Evolutionary conservation across 2,888 invertebrate species (phyloP).

Genomic region (Actias luna): DNA sequence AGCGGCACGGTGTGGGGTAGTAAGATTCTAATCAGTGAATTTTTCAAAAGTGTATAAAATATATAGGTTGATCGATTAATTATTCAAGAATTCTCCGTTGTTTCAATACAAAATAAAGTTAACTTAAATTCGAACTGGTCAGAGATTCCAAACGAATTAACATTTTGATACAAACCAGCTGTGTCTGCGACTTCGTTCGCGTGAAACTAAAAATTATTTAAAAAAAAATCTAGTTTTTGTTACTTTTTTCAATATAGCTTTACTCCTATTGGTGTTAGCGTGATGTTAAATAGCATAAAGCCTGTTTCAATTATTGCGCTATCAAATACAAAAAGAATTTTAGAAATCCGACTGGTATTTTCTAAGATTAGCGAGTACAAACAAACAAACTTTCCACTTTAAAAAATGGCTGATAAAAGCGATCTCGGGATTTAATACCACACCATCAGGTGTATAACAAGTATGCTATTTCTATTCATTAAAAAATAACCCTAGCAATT

Average conservation of each 20-base stretch:
- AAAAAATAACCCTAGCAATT: neutral
- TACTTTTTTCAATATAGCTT: too few species aligned
- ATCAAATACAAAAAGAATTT: too few species aligned
- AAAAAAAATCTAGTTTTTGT: too few species aligned
- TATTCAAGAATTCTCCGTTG: neutral
- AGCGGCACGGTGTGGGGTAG: conserved; percentile 16
- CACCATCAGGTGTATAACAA: conserved; percentile 3
- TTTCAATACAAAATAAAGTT: neutral
- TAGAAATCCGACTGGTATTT: too few species aligned
- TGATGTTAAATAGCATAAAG: too few species aligned
- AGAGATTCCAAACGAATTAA: neutral
- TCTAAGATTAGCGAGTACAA: too few species aligned
- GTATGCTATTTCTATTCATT: conserved; percentile 12
- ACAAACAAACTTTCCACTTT: neutral
- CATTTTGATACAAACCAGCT: neutral
- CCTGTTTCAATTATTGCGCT: too few species aligned
- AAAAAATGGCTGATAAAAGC: neutral
- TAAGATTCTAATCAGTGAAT: conserved; percentile 27
- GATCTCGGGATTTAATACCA: neutral
- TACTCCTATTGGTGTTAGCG: too few species aligned
- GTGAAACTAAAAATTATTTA: too few species aligned
- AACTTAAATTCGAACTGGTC: neutral
- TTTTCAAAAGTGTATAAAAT: conserved; percentile 21
- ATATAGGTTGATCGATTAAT: neutral
- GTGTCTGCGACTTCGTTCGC: too few species aligned